phyloP scores from a whole-genome alignment of 2,888 invertebrate species.

The Phytoseiulus persimilis region DNA sequence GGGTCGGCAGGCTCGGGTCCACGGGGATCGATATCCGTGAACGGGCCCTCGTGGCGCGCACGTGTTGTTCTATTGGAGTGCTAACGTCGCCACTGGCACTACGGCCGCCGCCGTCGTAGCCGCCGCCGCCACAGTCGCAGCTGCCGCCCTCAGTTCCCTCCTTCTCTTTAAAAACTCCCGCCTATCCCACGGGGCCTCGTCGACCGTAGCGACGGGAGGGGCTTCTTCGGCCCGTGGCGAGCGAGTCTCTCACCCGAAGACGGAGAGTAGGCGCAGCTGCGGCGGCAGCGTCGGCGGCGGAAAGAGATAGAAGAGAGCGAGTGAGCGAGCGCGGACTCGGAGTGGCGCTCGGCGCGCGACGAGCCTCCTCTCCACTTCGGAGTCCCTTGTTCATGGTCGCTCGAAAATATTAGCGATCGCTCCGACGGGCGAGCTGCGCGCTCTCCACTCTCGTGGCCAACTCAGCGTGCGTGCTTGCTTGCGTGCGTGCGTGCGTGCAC shows the following conservation, averaged over 20 bases:
- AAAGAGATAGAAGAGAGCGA: slow-evolving; percentile 17
- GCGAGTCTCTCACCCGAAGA: background rate
- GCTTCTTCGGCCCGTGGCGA: slow-evolving; percentile 16
- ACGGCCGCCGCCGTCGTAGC: background rate
- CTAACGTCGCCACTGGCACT: background rate
- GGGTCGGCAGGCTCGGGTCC: too few relatives aligned
- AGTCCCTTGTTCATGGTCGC: slow-evolving; percentile 25
- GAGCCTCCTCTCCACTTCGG: slow-evolving; percentile 39
- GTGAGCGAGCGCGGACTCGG: slow-evolving; percentile 26
- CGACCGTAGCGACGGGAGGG: slow-evolving; percentile 12
- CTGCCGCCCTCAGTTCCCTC: slow-evolving; percentile 28
- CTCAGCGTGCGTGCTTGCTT: background rate
- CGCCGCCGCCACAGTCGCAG: background rate
- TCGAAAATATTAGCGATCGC: slow-evolving; percentile 39
- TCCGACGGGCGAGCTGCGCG: slow-evolving; percentile 38
- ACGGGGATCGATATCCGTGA: background rate
- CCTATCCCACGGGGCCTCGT: slow-evolving; percentile 34
- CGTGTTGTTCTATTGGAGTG: background rate
- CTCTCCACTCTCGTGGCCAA: slow-evolving; percentile 29
- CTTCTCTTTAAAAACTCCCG: slow-evolving; percentile 38
- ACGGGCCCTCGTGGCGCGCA: background rate
- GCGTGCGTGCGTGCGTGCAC: slow-evolving; percentile 15
- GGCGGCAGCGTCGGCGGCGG: background rate
- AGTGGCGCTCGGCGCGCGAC: slow-evolving; percentile 38
- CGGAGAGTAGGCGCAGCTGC: slow-evolving; percentile 11